A percentile compares a stretch with the other conserved stretches of the same genome.
Evolutionary conservation across 2,888 invertebrate species (phyloP).

Genomic region (Drosophila mayaguana): DNA sequence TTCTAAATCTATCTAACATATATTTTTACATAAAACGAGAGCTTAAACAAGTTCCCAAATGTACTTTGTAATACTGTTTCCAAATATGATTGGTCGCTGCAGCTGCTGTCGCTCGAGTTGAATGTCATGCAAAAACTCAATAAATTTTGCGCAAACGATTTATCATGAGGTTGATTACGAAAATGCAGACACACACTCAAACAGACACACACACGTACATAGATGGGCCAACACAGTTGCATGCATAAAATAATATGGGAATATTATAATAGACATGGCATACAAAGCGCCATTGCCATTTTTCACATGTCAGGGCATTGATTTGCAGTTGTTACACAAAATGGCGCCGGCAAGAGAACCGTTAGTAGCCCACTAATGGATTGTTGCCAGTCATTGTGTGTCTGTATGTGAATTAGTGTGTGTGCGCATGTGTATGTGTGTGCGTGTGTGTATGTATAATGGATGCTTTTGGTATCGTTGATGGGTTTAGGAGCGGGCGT

Average conservation of each 20-base stretch:
- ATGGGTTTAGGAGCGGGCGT: conserved; percentile 18
- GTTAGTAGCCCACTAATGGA: conserved; percentile 74
- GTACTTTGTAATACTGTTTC: conserved; percentile 8
- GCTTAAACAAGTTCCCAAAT: neutral
- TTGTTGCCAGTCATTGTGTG: conserved; percentile 57
- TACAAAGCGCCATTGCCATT: conserved; percentile 69
- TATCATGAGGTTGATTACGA: conserved; percentile 83
- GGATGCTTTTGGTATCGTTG: conserved; percentile 43
- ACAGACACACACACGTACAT: conserved; percentile 33
- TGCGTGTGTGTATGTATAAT: conserved; percentile 28
- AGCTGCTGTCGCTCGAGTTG: conserved; percentile 49
- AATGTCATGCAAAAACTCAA: conserved; percentile 81
- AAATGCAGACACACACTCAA: conserved; percentile 69
- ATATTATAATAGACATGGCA: conserved; percentile 76
- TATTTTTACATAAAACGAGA: neutral
- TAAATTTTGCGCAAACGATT: conserved; percentile 80
- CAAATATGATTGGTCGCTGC: conserved; percentile 51
- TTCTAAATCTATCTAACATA: neutral
- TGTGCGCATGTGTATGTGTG: conserved; percentile 3
- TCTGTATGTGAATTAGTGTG: conserved; percentile 16
- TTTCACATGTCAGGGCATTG: conserved; percentile 79
- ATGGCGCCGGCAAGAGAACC: conserved; percentile 58
- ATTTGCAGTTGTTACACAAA: conserved; percentile 79
- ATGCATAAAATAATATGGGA: conserved; percentile 79
- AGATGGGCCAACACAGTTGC: conserved; percentile 47